Base-by-base conservation (phyloP, 2,888 invertebrate genomes). In the Trissonchulus latispiculum region DNA sequence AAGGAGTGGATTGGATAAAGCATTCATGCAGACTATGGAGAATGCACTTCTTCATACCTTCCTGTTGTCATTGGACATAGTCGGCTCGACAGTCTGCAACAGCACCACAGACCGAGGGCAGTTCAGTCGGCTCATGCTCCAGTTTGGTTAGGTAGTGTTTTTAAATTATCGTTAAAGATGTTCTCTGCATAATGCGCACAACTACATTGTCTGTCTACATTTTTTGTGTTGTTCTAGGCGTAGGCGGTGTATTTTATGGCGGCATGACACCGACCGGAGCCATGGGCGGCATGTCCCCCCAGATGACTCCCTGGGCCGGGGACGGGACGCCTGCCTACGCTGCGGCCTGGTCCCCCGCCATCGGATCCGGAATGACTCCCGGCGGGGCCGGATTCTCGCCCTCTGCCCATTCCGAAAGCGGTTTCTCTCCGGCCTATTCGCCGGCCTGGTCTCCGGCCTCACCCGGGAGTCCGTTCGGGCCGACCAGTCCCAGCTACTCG, bases 221-320 rank as follows among this genome's bases (percentile, higher is more conserved):
- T n/a, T n/a, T 33, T 81, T 82, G 67, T 83, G n/a, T 18, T 93
- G 92, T 89, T 92, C 92, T 72, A 90, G 91, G 69, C 89, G 88
- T 81, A 91, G 92, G 36, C 23, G 28, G n/a, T 29, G 48, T 48
- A 29, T 72, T 36, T 36, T 75, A n/a, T 35, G 76, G 75, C 84
- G 95, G 93, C 74, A 95, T 96, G 94, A 97, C 97, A 0, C 96
- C 97, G 0, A 94, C 93, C 59, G 95, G 92, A 1, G 95, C 95
- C 93, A 2, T 96, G 96, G 82, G 93, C 93, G 18, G 95, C 95
- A 1, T 75, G 90, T 90, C 31, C 80, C 82, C 70, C 37, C 37
- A 80, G 77, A 82, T 82, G 82, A 84, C 84, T 15, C 84, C 85
- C 8, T 85, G 84, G 83, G 79, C 79, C 72, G 79, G 80, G 67